phyloP scores from a whole-genome alignment of 30 jellyfish, hydroid and myxozoan genomes.

The Cassiopea andromeda region DNA sequence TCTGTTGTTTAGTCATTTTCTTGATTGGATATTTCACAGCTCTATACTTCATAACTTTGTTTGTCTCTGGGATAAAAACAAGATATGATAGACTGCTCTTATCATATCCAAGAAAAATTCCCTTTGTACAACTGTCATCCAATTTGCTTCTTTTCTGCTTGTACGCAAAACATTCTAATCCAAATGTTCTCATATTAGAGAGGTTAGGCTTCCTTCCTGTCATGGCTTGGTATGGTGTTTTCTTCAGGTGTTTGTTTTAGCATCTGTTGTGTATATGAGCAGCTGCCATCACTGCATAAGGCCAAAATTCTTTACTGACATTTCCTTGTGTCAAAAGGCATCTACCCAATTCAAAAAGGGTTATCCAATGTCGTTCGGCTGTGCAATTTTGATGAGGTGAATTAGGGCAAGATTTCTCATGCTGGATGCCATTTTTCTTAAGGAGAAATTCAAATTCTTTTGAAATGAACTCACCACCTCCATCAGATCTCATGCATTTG shows the following conservation, averaged over 20 bases:
- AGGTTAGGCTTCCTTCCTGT: constrained; percentile 66
- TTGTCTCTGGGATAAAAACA: constrained; percentile 35
- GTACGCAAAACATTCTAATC: constrained; percentile 70
- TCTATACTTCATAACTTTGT: constrained; percentile 35
- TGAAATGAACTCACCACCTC: no score
- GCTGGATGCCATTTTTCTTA: constrained; percentile 41
- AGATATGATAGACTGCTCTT: constrained; percentile 54
- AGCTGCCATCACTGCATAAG: constrained; percentile 82
- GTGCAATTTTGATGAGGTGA: constrained; percentile 92
- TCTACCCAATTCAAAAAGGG: constrained; percentile 85
- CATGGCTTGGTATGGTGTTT: constrained; percentile 49
- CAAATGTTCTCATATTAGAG: constrained; percentile 58
- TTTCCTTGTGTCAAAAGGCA: constrained; percentile 53
- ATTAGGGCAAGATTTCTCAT: constrained; percentile 61
- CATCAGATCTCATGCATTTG: no score
- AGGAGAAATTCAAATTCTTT: no score
- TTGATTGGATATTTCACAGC: constrained; percentile 11
- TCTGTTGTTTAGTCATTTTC: constrained; percentile 14
- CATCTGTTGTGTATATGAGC: constrained; percentile 78
- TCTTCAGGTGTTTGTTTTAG: constrained; percentile 17
- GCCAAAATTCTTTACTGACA: constrained; percentile 67
- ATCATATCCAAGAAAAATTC: constrained; percentile 67
- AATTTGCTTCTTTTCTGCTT: constrained; percentile 36
- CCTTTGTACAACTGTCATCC: constrained; percentile 19
- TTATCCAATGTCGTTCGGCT: constrained; percentile 82